Evolutionary conservation across 2,113 vertebrate genomes (phyloP).

Genomic region (Prunella fulvescens): DNA sequence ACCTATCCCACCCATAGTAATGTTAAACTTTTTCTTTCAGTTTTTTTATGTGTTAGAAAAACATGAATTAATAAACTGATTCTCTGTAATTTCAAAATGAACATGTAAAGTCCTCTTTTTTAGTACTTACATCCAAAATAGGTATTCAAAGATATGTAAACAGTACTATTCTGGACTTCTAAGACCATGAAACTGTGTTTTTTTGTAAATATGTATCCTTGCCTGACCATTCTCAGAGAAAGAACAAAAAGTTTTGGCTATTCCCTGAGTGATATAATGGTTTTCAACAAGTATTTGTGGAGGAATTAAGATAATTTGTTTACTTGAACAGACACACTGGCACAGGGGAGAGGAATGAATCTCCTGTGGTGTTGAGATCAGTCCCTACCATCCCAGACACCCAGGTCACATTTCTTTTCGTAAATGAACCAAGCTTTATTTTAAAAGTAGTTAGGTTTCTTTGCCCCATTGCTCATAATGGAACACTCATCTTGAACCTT

Average conservation of each 20-base stretch:
- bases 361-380: not conserved
- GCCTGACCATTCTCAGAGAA: not conserved
- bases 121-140: not conserved
- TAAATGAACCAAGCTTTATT: slow-evolving; percentile 12
- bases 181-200: not conserved
- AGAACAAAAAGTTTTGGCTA: not conserved
- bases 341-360: not conserved
- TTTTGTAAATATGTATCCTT: not conserved
- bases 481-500: slow-evolving; percentile 48
- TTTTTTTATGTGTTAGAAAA: not conserved
- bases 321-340: not conserved
- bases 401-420: not conserved
- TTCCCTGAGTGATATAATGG: not conserved
- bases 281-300: not conserved
- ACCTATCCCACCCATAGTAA: not conserved
- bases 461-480: slow-evolving; percentile 57
- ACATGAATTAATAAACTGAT: not conserved
- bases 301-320: slow-evolving; percentile 2
- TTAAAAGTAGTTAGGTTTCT: slow-evolving; percentile 45
- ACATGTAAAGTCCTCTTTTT: not conserved
- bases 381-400: not conserved
- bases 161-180: not conserved
- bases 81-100: not conserved
- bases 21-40: not conserved
- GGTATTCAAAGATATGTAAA: not conserved